Evolutionary conservation across 2,113 vertebrate species (phyloP).

Genomic region (Menidia beryllina): DNA sequence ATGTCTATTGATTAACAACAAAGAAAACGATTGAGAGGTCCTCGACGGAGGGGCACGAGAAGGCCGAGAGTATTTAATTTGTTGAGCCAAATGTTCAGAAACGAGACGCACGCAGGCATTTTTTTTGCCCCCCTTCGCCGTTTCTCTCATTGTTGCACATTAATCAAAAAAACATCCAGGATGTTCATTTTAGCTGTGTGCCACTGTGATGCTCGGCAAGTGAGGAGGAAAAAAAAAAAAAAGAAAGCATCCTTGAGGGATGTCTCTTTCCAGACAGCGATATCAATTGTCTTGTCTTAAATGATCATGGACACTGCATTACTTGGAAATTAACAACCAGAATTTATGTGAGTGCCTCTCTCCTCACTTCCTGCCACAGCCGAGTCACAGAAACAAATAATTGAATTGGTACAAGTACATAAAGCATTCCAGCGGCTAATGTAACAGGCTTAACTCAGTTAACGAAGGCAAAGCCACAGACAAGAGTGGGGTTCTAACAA

Average conservation of each 20-base stretch:
- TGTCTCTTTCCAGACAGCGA: conserved; percentile 84
- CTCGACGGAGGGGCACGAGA: conserved; percentile 66
- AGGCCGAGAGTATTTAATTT: conserved; percentile 78
- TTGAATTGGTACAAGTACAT: conserved; percentile 89
- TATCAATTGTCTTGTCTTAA: conserved; percentile 87
- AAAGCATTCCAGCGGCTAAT: conserved; percentile 87
- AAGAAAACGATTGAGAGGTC: conserved; percentile 92
- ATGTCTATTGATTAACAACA: conserved; percentile 95
- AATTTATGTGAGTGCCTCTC: conserved; percentile 86
- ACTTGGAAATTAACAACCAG: conserved; percentile 89
- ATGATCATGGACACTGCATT: conserved; percentile 88
- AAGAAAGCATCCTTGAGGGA: conserved; percentile 78
- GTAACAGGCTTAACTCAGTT: conserved; percentile 85
- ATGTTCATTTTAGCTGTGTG: conserved; percentile 85
- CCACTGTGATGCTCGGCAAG: conserved; percentile 84
- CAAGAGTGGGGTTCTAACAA: conserved; percentile 73
- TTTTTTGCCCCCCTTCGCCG: conserved; percentile 86
- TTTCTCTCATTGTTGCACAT: conserved; percentile 92
- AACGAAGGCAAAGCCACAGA: conserved; percentile 76
- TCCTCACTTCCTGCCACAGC: conserved; percentile 69
- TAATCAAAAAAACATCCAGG: conserved; percentile 90
- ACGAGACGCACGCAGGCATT: conserved; percentile 89
- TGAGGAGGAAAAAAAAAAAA: conserved; percentile 14
- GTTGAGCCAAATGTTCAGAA: conserved; percentile 91
- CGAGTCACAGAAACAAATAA: conserved; percentile 86